Base-by-base conservation (phyloP, 2,797 vertebrate species). In the Propithecus perrieri region DNA sequence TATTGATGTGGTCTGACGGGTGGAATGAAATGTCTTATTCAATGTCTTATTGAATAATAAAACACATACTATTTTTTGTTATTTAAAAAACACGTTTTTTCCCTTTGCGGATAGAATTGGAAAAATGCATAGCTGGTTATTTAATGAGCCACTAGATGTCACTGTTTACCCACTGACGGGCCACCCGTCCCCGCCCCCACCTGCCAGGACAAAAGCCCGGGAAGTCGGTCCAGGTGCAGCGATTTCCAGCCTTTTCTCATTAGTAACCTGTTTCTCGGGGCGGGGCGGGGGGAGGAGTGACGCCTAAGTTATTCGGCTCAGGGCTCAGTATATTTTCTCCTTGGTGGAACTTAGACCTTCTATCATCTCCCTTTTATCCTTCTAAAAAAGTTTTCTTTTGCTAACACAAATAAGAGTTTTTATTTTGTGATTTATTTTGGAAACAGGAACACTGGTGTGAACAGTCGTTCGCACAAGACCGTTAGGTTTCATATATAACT, bases 141-240 rank as follows among this genome's bases (percentile, higher is more conserved):
- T 10, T 0, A 2, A 2, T 2, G 2, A 90, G n/a, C 97, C 98
- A 96, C 98, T 97, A 79, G 98, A 93, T 97, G 98, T 94, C 98
- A 98, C 97, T 98, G 83, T 97, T 98, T 72, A 95, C 53, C 97
- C 96, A 92, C 5, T 13, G 24, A 96, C 89, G 0, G 0, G 18
- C 0, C 38, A 26, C 55, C 9, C 1, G 3, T 57, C 10, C 15
- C 2, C n/a, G 24, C 46, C 15, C n/a, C 20, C 13, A 38, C 61
- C 80, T 22, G 22, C 35, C 72, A 50, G 53, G 24, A 71, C 94
- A 85, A 86, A 91, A 74, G 71, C 46, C 59, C 9, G 33, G 59
- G 85, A 80, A 94, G 43, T 57, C 1, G 93, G 33, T 81, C 24
- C 69, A 57, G 69, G 55, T 63, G 96, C 89, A 59, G n/a, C 26